Conservation (phyloP, 1,140 invertebrate genomes). For the Brachystomella parvula region DNA sequence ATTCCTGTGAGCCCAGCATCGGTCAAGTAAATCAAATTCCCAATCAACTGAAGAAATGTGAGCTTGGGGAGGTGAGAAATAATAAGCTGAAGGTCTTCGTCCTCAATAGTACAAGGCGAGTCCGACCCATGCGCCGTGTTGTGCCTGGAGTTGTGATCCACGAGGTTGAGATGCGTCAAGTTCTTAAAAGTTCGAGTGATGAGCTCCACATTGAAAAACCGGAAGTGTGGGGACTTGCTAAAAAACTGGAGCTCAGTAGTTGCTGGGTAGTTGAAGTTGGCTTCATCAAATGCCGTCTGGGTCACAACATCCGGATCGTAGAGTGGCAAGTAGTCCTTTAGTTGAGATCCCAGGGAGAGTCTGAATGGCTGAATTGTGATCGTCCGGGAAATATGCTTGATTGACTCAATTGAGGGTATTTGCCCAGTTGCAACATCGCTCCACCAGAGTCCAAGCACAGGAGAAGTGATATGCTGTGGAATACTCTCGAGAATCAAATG, state of each 20-base stretch:
- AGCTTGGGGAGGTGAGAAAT: constrained; percentile 21
- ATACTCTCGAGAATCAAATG: constrained; percentile 14
- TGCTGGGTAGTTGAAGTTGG: neutral
- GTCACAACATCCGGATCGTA: constrained; percentile 8
- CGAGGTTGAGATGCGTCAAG: constrained; percentile 32
- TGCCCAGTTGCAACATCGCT: constrained; percentile 24
- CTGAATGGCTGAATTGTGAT: constrained; percentile 28
- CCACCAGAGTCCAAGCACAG: constrained; percentile 25
- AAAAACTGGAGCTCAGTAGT: constrained; percentile 34
- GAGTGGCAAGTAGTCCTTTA: constrained; percentile 21
- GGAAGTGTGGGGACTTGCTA: constrained; percentile 31
- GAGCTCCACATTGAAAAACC: constrained; percentile 31
- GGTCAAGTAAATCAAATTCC: constrained; percentile 32
- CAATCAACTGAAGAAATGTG: constrained; percentile 25
- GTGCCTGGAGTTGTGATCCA: constrained; percentile 32
- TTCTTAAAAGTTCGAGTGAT: constrained; percentile 18
- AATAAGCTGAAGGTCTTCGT: constrained; percentile 32
- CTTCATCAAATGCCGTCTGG: neutral
- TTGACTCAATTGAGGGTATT: neutral
- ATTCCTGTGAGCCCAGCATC: constrained; percentile 33
- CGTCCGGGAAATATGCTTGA: neutral
- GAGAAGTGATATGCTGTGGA: neutral
- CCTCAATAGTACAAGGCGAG: constrained; percentile 34
- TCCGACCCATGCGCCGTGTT: constrained; percentile 31
- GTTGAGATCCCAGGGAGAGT: constrained; percentile 9